Conservation (phyloP, 2,113 vertebrate genomes). For the Oceanodroma tethys region DNA sequence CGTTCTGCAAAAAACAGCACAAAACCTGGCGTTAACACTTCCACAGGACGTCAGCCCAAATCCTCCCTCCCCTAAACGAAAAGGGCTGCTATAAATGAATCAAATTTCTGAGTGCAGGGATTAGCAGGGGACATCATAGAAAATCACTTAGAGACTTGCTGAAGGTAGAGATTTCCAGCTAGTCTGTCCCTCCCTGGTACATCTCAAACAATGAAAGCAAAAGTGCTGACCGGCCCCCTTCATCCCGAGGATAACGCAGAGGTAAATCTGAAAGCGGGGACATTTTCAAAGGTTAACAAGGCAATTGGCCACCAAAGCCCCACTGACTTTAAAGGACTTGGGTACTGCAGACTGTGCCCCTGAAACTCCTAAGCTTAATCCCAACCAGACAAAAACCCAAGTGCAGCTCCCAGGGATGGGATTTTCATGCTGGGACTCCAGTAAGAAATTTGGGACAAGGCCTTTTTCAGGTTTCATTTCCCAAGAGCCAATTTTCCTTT, state of each 20-base stretch:
- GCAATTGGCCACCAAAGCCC: not conserved
- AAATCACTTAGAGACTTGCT: not conserved
- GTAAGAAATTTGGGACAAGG: not conserved
- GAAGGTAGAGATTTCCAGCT: not conserved
- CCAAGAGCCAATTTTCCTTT: not conserved
- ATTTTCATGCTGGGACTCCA: not conserved
- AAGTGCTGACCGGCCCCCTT: not conserved
- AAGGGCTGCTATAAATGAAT: not conserved
- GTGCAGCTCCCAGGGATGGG: not conserved
- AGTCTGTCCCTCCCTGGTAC: not conserved
- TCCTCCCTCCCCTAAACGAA: not conserved
- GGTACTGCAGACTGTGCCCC: too few relatives aligned
- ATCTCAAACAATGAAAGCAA: not conserved
- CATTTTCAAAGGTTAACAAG: not conserved
- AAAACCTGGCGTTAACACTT: not conserved
- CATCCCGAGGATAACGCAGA: not conserved
- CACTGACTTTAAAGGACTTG: not conserved
- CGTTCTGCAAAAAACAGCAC: constrained; percentile 80
- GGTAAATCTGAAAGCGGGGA: not conserved
- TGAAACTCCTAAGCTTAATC: not conserved
- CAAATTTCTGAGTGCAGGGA: not conserved
- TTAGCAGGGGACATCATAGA: rapidly evolving
- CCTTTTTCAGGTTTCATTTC: not conserved
- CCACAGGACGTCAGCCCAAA: not conserved
- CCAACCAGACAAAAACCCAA: not conserved